Evolutionary conservation across 2,113 vertebrate genomes (phyloP).

Genomic region (Nicator chloris): DNA sequence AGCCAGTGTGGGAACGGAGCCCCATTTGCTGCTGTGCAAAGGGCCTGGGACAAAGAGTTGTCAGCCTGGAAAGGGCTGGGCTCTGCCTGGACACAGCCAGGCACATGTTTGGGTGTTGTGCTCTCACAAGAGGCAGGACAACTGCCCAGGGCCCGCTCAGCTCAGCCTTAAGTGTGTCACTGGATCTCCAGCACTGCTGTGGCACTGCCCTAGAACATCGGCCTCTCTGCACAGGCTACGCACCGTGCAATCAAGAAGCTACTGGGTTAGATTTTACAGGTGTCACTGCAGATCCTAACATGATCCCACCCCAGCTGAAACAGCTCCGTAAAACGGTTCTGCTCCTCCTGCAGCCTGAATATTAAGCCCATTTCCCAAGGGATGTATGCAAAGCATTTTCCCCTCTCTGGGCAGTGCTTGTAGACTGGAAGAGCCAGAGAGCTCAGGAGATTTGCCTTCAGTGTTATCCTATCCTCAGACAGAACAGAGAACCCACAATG

Average conservation of each 20-base stretch:
- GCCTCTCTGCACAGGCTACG: background rate
- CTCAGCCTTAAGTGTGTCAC: background rate
- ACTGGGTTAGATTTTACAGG: background rate
- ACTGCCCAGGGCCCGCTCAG: background rate
- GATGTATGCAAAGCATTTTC: background rate
- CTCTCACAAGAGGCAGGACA: background rate
- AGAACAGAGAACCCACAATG: background rate
- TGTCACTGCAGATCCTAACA: background rate
- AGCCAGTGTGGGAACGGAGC: fast-evolving
- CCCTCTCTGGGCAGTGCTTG: background rate
- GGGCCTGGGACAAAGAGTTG: background rate
- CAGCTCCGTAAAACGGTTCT: background rate
- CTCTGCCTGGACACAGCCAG: background rate
- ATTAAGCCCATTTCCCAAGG: background rate
- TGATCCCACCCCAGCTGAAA: background rate
- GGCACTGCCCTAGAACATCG: fast-evolving
- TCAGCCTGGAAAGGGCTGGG: background rate
- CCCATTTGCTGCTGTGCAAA: background rate
- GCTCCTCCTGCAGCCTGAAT: background rate
- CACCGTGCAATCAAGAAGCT: background rate
- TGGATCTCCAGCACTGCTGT: background rate
- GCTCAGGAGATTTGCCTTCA: background rate
- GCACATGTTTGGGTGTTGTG: fast-evolving
- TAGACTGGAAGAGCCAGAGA: background rate
- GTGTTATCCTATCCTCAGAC: background rate